These are phyloP conservation scores for Tipula helvola DNA, from an alignment of 2,888 invertebrate species.

Conservation along the genomic window DNA sequence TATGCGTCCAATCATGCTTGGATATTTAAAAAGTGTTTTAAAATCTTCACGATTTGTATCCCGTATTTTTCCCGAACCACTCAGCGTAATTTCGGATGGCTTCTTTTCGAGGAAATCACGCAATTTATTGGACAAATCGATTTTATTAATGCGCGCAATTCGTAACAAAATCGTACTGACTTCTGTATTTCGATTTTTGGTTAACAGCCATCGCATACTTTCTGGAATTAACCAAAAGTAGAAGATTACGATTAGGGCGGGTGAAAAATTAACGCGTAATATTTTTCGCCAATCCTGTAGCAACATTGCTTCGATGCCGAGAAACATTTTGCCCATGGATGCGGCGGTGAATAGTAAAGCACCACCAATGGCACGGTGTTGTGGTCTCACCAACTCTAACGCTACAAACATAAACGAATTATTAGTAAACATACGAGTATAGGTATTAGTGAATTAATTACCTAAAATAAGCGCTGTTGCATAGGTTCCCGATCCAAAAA, in stretches of 20 bases:
- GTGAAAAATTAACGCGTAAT: not conserved
- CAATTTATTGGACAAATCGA: conserved; percentile 20
- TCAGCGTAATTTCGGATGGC: not conserved
- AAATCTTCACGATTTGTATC: conserved; percentile 12
- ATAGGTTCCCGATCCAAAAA: not conserved
- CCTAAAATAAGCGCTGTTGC: not conserved
- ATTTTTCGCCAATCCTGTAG: not conserved
- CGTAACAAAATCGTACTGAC: conserved; percentile 45
- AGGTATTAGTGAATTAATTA: not conserved
- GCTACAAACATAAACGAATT: not conserved
- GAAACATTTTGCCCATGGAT: not conserved
- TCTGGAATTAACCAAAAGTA: conserved; percentile 59
- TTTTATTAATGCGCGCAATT: conserved; percentile 43
- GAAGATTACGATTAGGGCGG: not conserved
- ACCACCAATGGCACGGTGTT: not conserved
- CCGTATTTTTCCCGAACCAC: not conserved
- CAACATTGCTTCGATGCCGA: not conserved
- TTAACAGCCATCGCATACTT: conserved; percentile 51
- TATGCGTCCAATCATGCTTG: conserved; percentile 28
- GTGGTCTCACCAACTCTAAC: not conserved
- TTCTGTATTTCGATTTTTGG: conserved; percentile 41
- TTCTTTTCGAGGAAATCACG: conserved; percentile 13
- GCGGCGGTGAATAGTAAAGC: not conserved
- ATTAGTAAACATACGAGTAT: not conserved
- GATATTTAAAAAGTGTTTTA: conserved; percentile 14